Conservation (phyloP, 2,113 vertebrate species). For the Erinaceus europaeus region DNA sequence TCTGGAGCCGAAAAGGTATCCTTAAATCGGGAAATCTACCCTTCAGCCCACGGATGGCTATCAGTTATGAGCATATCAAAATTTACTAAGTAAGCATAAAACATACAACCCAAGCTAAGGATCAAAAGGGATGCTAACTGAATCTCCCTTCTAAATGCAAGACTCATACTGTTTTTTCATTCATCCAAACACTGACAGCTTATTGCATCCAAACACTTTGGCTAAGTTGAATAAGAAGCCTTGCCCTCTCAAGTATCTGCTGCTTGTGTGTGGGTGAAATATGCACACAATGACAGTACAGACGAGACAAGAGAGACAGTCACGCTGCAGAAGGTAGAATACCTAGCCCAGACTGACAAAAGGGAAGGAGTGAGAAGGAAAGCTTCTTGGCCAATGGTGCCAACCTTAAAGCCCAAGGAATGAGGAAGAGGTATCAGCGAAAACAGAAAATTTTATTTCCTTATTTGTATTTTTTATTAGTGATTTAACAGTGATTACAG, state of each 20-base stretch:
- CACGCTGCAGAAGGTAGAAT: not conserved
- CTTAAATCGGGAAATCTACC: not conserved
- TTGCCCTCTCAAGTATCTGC: not conserved
- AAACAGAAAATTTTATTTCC: too few species aligned
- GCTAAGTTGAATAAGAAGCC: not conserved
- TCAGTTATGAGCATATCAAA: slow-evolving; percentile 19
- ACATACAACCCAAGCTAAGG: not conserved
- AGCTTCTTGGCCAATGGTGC: not conserved
- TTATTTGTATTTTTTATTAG: too few species aligned
- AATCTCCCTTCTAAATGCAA: slow-evolving; percentile 29
- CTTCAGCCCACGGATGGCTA: not conserved
- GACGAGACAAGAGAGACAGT: not conserved
- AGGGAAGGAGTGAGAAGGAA: not conserved
- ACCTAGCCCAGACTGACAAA: too few species aligned
- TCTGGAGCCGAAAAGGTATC: not conserved
- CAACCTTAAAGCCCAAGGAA: not conserved
- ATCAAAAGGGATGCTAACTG: not conserved
- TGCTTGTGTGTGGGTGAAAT: not conserved
- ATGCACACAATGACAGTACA: not conserved
- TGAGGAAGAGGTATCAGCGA: not conserved
- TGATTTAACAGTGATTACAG: too few species aligned
- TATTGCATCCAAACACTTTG: not conserved
- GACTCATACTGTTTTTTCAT: not conserved
- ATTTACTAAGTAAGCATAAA: not conserved
- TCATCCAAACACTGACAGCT: not conserved